Conservation (phyloP, 2,113 vertebrate species). For the Plotosus lineatus region DNA sequence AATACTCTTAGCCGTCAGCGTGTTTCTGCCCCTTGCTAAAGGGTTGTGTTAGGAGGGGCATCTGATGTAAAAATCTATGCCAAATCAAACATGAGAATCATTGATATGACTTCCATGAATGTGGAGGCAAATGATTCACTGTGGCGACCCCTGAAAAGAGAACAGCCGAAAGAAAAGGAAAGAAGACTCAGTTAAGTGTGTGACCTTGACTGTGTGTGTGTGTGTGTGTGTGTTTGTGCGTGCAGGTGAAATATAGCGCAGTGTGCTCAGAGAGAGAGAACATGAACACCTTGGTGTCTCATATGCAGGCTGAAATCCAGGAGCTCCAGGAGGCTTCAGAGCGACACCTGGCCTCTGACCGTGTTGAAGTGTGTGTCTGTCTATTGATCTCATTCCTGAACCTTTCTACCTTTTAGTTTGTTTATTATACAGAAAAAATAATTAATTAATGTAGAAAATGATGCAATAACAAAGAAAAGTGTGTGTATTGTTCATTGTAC, state of each 20-base stretch:
- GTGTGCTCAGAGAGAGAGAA: conserved; percentile 79
- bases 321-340: conserved; percentile 79
- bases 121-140: too few species aligned
- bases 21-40: too few species aligned
- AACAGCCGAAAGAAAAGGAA: too few species aligned
- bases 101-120: too few species aligned
- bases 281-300: conserved; percentile 65
- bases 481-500: conserved; percentile 28
- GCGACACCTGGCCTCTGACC: conserved; percentile 77
- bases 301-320: conserved; percentile 76
- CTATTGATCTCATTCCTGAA: neutral
- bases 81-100: too few species aligned
- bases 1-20: too few species aligned
- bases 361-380: conserved; percentile 78
- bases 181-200: too few species aligned
- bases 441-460: neutral
- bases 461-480: neutral
- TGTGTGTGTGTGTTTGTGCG: too few species aligned
- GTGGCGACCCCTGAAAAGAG: too few species aligned
- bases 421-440: neutral
- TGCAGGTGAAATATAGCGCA: conserved; percentile 79
- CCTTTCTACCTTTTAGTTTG: neutral
- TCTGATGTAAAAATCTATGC: too few species aligned
- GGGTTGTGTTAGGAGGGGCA: too few species aligned
- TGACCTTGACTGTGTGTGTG: neutral